Evolutionary conservation across 2,888 invertebrate species (phyloP).

Genomic region (Arge pagana): DNA sequence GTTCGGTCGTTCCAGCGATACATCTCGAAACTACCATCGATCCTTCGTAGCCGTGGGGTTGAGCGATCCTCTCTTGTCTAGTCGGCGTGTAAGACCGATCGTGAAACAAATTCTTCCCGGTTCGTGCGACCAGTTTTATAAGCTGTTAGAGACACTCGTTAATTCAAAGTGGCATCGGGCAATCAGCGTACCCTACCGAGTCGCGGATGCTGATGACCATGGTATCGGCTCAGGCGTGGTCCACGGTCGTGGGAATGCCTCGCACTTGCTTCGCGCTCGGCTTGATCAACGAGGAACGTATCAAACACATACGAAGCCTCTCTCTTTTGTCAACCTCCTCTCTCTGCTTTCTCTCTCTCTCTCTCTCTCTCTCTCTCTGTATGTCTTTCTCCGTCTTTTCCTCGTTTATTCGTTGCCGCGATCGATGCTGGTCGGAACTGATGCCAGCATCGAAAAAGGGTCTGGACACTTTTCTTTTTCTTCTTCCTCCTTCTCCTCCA

Average conservation of each 20-base stretch:
- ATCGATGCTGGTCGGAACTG: no score
- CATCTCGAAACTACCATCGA: no score
- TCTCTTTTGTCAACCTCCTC: slow-evolving; percentile 5
- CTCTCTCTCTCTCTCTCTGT: slow-evolving; percentile 1
- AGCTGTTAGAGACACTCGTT: slow-evolving; percentile 18
- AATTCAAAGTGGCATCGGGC: slow-evolving; percentile 20
- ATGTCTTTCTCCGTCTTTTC: slow-evolving; percentile 1
- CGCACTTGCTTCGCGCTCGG: slow-evolving; percentile 19
- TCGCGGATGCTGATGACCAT: no score
- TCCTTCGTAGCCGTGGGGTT: no score
- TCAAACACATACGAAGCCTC: background rate
- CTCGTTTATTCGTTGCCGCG: background rate
- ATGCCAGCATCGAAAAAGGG: no score
- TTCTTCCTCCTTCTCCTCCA: no score
- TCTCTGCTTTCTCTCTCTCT: slow-evolving; percentile 6
- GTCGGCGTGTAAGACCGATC: no score
- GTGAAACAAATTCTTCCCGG: no score
- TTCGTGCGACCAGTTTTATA: no score
- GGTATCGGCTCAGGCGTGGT: slow-evolving; percentile 20
- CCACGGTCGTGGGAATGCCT: slow-evolving; percentile 20
- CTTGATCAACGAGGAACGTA: background rate
- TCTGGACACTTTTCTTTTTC: no score
- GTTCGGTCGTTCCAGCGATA: no score
- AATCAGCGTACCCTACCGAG: slow-evolving; percentile 18
- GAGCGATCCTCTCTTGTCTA: no score